A percentile compares a stretch with the other conserved stretches of the same genome.
Conservation (phyloP, 2,797 vertebrate species). For the Amblyopsis hoosieri region DNA sequence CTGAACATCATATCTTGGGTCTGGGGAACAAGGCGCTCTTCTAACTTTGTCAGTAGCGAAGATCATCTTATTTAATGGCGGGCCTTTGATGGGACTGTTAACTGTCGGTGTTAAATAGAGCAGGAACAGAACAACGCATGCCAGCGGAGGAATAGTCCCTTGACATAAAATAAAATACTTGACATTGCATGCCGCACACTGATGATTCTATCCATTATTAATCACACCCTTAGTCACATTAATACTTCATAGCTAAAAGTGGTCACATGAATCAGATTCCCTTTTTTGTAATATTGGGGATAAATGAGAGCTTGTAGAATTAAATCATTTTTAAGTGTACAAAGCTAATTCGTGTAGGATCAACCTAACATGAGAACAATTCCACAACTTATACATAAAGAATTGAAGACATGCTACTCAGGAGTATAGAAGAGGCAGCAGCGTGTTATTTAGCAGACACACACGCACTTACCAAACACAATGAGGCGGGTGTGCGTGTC, state of each 20-base stretch:
- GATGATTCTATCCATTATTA: constrained; percentile 71
- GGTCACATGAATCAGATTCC: constrained; percentile 44
- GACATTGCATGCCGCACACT: constrained; percentile 16
- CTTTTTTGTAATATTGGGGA: constrained; percentile 45
- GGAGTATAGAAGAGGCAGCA: background rate
- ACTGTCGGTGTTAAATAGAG: constrained; percentile 28
- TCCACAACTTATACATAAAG: constrained; percentile 39
- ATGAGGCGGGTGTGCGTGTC: constrained; percentile 98
- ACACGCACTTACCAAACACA: constrained; percentile 85
- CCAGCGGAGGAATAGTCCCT: constrained; percentile 35
- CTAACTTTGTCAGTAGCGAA: constrained; percentile 39
- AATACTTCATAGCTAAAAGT: constrained; percentile 67
- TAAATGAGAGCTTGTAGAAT: constrained; percentile 36
- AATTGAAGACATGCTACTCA: constrained; percentile 20
- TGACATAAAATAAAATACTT: constrained; percentile 43
- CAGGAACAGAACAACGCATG: constrained; percentile 21
- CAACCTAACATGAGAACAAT: constrained; percentile 22
- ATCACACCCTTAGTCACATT: constrained; percentile 65
- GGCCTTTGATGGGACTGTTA: constrained; percentile 42
- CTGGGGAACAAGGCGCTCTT: constrained; percentile 42
- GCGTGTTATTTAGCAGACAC: background rate
- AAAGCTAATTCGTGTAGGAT: constrained; percentile 34
- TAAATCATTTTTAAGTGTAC: constrained; percentile 39
- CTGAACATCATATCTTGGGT: constrained; percentile 28
- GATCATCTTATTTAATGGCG: constrained; percentile 44